These are phyloP conservation scores for Anomalospiza imberbis DNA, from an alignment of 2,797 vertebrate genomes.

Conservation along the genomic window DNA sequence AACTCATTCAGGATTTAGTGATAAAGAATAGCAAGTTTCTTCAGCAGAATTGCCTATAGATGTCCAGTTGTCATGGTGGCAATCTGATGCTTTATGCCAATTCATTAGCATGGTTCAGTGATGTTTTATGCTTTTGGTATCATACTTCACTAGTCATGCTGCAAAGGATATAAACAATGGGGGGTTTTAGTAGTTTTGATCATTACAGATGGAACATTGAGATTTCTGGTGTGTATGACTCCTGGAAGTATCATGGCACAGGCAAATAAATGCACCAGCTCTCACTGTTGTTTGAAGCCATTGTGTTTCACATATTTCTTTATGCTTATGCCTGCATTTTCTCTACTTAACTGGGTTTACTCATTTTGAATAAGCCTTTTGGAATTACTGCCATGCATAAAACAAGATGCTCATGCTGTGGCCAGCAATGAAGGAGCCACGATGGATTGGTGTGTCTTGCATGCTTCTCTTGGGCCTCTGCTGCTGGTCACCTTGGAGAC, in stretches of 20 bases:
- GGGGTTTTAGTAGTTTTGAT: rapidly evolving
- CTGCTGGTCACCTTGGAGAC: not conserved
- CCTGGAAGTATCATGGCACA: not conserved
- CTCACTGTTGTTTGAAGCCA: not conserved
- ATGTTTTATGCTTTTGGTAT: not conserved
- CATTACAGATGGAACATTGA: not conserved
- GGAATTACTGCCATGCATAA: not conserved
- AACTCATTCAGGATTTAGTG: not conserved
- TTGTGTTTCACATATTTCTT: not conserved
- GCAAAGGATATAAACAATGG: not conserved
- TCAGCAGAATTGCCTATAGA: not conserved
- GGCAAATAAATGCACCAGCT: not conserved
- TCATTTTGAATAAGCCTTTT: not conserved
- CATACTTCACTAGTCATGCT: not conserved
- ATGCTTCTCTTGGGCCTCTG: not conserved
- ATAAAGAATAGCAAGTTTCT: not conserved
- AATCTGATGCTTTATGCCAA: not conserved
- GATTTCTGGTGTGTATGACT: not conserved
- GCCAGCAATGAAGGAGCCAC: not conserved
- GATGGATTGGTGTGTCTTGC: not conserved
- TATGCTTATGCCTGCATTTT: not conserved
- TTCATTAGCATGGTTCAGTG: not conserved
- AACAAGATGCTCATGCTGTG: slow-evolving; percentile 8
- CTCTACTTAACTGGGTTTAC: not conserved
- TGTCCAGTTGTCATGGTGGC: not conserved